These are phyloP conservation scores for Drosophila persimilis DNA, from an alignment of 1,140 invertebrate species.

Conservation along the genomic window DNA sequence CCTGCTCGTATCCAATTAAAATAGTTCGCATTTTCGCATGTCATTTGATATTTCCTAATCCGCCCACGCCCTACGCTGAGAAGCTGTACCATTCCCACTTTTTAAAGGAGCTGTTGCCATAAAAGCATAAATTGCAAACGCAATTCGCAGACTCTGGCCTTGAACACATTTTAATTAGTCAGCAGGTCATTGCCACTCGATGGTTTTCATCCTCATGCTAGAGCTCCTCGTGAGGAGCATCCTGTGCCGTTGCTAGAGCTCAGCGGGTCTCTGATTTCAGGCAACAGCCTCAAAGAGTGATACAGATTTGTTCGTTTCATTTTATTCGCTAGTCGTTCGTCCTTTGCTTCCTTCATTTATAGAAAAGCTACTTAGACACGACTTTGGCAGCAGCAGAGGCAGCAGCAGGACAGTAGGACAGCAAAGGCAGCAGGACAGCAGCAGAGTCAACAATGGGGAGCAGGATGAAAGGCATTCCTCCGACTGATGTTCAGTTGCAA, in stretches of 20 bases:
- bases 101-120: constrained; percentile 26
- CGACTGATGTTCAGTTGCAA: constrained; percentile 78
- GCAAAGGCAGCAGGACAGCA: constrained; percentile 17
- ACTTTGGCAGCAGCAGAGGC: constrained; percentile 34
- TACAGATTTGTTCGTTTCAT: constrained; percentile 48
- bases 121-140: constrained; percentile 34
- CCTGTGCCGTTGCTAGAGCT: constrained; percentile 23
- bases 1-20: too few relatives aligned
- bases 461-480: constrained; percentile 76
- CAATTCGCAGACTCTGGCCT: constrained; percentile 43
- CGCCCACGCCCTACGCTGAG: too few relatives aligned
- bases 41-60: neutral
- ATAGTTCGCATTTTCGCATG: neutral
- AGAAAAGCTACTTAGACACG: constrained; percentile 80
- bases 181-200: constrained; percentile 4
- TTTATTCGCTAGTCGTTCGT: neutral
- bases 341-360: constrained; percentile 59
- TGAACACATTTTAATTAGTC: constrained; percentile 81
- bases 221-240: neutral
- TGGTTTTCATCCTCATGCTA: neutral
- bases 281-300: constrained; percentile 58
- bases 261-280: constrained; percentile 25
- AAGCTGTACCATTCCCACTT: constrained; percentile 1
- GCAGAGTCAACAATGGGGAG: constrained; percentile 43
- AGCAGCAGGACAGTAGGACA: constrained; percentile 10